Evolutionary conservation across 2,888 invertebrate genomes (phyloP), one percentile per base, ranked within the genome.

Genomic region (Hydropsyche betteni): DNA sequence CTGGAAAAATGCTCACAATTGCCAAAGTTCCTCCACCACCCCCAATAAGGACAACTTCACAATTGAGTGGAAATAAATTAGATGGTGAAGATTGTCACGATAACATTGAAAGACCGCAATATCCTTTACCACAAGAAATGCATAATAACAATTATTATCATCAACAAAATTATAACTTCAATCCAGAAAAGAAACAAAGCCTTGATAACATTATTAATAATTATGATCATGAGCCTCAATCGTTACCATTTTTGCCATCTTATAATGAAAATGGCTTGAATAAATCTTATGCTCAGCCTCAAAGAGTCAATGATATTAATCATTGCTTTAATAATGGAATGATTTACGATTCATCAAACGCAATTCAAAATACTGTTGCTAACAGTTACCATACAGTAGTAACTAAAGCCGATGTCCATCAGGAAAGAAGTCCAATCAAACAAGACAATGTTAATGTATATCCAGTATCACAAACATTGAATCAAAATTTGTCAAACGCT

Each of bases 1-100:
- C 91, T 38, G 93, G 93, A 0, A 93, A 94, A 82, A 92, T 94
- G 81, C 84, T 95, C 78, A 93, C 94, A 14, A 92, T 92, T 75
- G 93, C 94, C 16, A 95, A 95, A 86, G 95, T 95, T 16, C 93
- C 93, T 3, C 94, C 94, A 10, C 95, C 95, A 12, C 93, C 93
- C 69, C 96, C 95, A 72, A 88, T 95, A 82, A 89, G 95, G 80
- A 95, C 94, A 81, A 95, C 94, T 84, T 95, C 95, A 81, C 93
- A 95, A 81, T 91, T 96, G 84, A 92, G 90, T 84, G 90, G 89
- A 82, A 85, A 91, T 86, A 91, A 91, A 88, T 89, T 88, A 81
- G 86, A 86, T 80, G 84, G 85, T 82, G 88, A 91, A 88, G 87
- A 88, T 82, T 81, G 82, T 77, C 84, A 82, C 78, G 88, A 88